These are phyloP conservation scores for Spea bombifrons DNA, from an alignment of 2,113 vertebrate species.

Conservation along the genomic window DNA sequence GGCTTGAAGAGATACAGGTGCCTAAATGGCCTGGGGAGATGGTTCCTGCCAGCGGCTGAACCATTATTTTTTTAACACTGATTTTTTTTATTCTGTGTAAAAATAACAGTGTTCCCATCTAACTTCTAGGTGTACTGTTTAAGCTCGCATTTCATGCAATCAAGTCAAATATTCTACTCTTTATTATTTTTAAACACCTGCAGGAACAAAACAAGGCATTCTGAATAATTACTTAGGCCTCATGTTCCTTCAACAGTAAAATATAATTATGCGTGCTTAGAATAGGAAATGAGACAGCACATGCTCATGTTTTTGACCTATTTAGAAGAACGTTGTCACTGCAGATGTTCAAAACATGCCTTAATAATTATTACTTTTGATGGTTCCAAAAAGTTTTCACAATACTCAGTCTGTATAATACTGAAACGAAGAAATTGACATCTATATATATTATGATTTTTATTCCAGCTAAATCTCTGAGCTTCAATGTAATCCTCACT, in stretches of 20 bases:
- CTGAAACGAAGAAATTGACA: conserved; percentile 13
- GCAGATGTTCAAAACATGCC: conserved; percentile 20
- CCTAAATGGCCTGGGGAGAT: too few relatives aligned
- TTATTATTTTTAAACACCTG: conserved; percentile 22
- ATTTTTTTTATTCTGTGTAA: too few relatives aligned
- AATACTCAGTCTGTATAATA: background rate
- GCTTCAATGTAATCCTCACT: too few relatives aligned
- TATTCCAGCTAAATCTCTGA: too few relatives aligned
- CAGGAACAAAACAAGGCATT: conserved; percentile 14
- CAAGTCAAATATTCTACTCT: too few relatives aligned
- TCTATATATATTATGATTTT: background rate
- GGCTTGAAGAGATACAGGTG: too few relatives aligned
- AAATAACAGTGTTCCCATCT: too few relatives aligned
- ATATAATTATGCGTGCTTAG: conserved; percentile 25
- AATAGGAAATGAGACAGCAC: conserved; percentile 29
- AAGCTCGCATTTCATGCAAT: too few relatives aligned
- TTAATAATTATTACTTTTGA: conserved; percentile 32
- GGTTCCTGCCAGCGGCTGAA: too few relatives aligned
- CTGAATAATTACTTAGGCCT: conserved; percentile 23
- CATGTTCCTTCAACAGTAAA: conserved; percentile 13
- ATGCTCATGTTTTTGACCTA: conserved; percentile 32
- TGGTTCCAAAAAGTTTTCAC: conserved; percentile 5
- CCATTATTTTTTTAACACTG: too few relatives aligned
- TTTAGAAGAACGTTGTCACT: conserved; percentile 25
- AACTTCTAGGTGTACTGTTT: too few relatives aligned